Conservation (phyloP, 2,888 invertebrate genomes). For the Therioaphis trifolii region DNA sequence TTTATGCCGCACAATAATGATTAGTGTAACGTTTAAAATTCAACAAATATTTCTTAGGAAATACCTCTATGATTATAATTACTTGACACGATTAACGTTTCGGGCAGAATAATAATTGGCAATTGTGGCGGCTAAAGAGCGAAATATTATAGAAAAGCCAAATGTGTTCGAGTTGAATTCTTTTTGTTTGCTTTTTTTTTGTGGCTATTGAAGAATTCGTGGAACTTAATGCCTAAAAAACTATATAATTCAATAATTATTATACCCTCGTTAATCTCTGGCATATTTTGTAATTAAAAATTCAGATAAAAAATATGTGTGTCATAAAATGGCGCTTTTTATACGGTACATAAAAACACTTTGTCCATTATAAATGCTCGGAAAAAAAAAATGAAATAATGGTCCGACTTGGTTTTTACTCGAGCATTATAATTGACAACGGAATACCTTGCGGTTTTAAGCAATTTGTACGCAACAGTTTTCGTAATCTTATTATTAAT, state of each 20-base stretch:
- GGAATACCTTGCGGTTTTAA: background rate
- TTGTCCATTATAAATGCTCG: background rate
- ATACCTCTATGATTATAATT: too few species aligned
- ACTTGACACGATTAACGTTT: too few species aligned
- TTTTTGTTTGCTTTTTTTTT: background rate
- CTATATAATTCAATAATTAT: constrained; percentile 26
- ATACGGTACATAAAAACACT: background rate
- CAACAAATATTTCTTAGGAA: too few species aligned
- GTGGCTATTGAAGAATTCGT: background rate
- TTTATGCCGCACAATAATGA: too few species aligned
- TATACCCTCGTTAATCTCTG: constrained; percentile 1
- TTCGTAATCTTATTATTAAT: background rate
- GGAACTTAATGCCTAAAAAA: constrained; percentile 10
- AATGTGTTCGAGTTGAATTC: too few species aligned
- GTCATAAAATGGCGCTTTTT: background rate
- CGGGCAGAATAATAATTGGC: too few species aligned
- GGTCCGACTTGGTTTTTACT: too few species aligned
- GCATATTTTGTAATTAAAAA: constrained; percentile 29
- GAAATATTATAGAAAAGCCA: too few species aligned
- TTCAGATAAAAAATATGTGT: background rate
- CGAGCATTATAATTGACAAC: background rate
- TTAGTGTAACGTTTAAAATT: too few species aligned
- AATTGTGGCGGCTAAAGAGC: too few species aligned
- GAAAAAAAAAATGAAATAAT: background rate
- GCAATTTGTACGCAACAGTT: background rate